Base-by-base conservation (phyloP, 2,113 vertebrate species). In the Nibea coibor region DNA sequence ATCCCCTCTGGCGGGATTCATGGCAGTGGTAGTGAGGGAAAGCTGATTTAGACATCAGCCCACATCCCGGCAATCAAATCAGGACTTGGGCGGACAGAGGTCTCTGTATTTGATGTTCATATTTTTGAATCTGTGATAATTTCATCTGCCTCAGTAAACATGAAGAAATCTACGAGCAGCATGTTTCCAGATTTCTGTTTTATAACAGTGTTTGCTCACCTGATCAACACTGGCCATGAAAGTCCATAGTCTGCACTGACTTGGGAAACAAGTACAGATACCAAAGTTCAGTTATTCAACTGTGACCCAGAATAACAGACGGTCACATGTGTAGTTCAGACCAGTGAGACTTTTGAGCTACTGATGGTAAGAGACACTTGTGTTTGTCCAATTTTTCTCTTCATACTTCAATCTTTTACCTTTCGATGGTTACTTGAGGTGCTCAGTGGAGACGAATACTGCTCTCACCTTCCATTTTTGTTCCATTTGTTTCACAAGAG, bases 1-100 rank as follows among this genome's bases (percentile, higher is more conserved):
- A 73, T 89, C 78, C 78, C 71, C 80, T 78, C 66, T 80, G 86
- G 83, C 85, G 82, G 80, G 72, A 61, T 66, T 71, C 63, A 22
- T 0, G 63, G 64, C 77, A 73, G 28, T 31, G 59, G 31, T 58
- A 48, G 70, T 10, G n/a, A 80, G 50, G 59, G 66, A 90, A 93
- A 87, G 86, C 88, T 84, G 87, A 85, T 91, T 91, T 86, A 77
- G 64, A 88, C 78, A 59, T 86, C 61, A 7, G 72, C 85, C 86
- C 84, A 79, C 85, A 82, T 86, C 76, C 78, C 10, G 16, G 79
- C 80, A 78, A 83, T 87, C 69, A 89, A 68, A 90, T 85, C 76
- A 83, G 76, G 51, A 42, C 66, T 56, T 16, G 59, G 59, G 57
- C 54, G 2, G 51, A 35, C 74, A 70, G 24, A 43, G 22, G 22